Evolutionary conservation across 2,888 invertebrate genomes (phyloP).

Genomic region (Deroplatys truncata): DNA sequence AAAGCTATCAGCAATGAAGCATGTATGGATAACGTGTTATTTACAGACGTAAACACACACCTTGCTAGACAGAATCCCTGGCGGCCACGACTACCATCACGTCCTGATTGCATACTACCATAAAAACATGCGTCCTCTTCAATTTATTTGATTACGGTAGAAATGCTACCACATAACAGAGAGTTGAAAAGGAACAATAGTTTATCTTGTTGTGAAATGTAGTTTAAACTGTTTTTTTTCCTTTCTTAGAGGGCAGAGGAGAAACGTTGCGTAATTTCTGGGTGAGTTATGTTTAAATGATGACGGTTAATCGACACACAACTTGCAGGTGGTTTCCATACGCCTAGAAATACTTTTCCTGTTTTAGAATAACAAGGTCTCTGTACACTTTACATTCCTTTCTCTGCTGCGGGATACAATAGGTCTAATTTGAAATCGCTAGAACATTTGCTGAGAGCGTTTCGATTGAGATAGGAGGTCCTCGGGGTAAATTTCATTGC

Average conservation of each 20-base stretch:
- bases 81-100: not conserved
- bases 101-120: not conserved
- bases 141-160: not conserved
- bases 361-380: not conserved
- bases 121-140: not conserved
- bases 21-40: conserved; percentile 9
- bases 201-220: not conserved
- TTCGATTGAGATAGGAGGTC: too few species aligned
- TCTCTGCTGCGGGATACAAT: not conserved
- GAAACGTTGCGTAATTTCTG: not conserved
- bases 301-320: not conserved
- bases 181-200: not conserved
- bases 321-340: not conserved
- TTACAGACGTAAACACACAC: conserved; percentile 14
- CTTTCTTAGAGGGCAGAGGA: not conserved
- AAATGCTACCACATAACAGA: conserved; percentile 5
- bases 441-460: not conserved
- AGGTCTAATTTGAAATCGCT: not conserved
- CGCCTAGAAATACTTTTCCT: not conserved
- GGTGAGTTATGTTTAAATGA: not conserved
- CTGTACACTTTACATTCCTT: not conserved
- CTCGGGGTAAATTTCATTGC: too few species aligned
- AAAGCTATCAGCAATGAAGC: not conserved
- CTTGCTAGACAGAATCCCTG: not conserved
- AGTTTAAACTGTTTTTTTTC: not conserved